Base-by-base conservation (phyloP, 2,888 invertebrate species). In the Lycaena phlaeas region DNA sequence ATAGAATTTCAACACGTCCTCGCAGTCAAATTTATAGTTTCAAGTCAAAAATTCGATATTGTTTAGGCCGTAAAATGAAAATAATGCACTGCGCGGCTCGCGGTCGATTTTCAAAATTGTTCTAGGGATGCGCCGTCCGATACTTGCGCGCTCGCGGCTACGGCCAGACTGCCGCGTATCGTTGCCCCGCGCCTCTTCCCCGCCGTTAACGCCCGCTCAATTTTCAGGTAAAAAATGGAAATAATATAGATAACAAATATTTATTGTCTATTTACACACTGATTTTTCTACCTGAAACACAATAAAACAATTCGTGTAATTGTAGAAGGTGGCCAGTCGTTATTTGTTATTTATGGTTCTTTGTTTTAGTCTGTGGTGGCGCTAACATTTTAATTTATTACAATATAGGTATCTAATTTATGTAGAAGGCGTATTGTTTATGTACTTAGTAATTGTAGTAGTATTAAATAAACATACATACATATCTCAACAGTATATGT, bases 191-290 rank as follows among this genome's bases (percentile, higher is more conserved):
- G 54, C 61, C 46, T 50, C 69, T 42, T 63, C 45, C 56, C 59
- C 68, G 69, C 68, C 59, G 66, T 68, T 65, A 57, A 28, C 49
- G 18, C 41, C 43, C 51, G 57, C 61, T 55, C 48, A 53, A 54
- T 72, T 73, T 74, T 71, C 75, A 73, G 74, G 73, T 72, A 77
- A 66, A 73, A 73, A 75, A 60, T 59, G 51, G 54, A 57, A 64
- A 64, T 62, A 54, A 57, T 54, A 41, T 50, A 51, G 54, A 51
- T 57, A 50, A 53, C 50, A 46, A 53, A 49, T 59, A 54, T 61
- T 61, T 59, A 57, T 66, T 63, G 57, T 61, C 59, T 62, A 63
- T 61, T 61, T 59, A 53, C n/a, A n/a, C n/a, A n/a, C 57, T 52
- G 53, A 61, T 56, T 57, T 48, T 54, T 58, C n/a, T 57, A 50